These are phyloP conservation scores for Urosaurus nigricauda DNA, from an alignment of 2,797 vertebrate species.

Conservation along the genomic window DNA sequence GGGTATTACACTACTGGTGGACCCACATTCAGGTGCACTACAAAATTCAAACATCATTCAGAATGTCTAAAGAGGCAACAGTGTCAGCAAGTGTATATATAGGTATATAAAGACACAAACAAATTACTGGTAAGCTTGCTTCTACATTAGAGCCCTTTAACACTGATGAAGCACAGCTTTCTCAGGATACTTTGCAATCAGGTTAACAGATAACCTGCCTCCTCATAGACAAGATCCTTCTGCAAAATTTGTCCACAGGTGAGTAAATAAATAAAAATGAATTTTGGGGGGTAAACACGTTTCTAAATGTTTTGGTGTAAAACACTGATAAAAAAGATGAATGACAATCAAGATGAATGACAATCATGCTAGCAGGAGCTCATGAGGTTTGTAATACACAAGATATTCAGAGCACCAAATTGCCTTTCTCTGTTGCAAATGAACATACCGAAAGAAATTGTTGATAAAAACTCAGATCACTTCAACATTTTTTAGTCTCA, in stretches of 20 bases:
- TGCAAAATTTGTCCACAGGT: not conserved
- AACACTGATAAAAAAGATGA: not conserved
- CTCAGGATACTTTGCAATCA: not conserved
- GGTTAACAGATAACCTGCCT: not conserved
- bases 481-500: not conserved
- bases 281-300: not conserved
- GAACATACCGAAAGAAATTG: no score
- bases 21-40: not conserved
- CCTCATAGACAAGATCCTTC: not conserved
- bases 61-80: not conserved
- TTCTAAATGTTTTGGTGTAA: not conserved
- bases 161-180: not conserved
- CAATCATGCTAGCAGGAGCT: not conserved
- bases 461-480: not conserved
- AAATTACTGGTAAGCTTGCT: not conserved
- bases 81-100: not conserved
- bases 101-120: not conserved
- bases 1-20: not conserved
- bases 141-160: not conserved
- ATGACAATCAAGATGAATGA: not conserved
- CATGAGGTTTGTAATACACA: not conserved
- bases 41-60: constrained; percentile 3
- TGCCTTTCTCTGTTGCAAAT: no score
- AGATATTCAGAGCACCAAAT: not conserved
- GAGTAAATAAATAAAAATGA: not conserved